Evolutionary conservation across 64 coral and sea anemone genomes (phyloP), one percentile per base, ranked within the genome.

Genomic region (Actinia equina): DNA sequence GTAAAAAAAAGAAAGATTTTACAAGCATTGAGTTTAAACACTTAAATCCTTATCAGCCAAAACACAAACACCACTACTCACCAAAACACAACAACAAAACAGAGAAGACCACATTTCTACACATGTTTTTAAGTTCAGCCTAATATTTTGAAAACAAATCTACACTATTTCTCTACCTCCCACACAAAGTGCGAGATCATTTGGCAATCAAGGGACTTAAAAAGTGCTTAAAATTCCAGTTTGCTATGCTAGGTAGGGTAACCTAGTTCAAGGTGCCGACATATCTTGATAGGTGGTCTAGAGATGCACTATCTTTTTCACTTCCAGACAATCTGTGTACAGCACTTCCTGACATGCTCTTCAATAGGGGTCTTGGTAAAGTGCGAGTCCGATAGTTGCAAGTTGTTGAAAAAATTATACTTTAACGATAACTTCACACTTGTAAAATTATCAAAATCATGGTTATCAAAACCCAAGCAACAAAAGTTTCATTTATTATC

Each of bases 81-180:
- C 19, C 63, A 67, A 67, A 67, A 67, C 63, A 67, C 4, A 25
- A 20, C 19, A 69, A 25, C 63, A 23, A 69, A 69, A 69, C 20
- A 69, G 30, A 37, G 30, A 37, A 37, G 30, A 69, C 63, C 63
- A 69, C n/a, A 69, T 25, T 10, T 69, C n/a, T 20, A 69, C 63
- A 69, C 10, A 23, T 69, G 63, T 69, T 69, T 69, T 69, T 23
- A 10, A 69, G 63, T 69, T 22, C 10, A 11, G 5, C 63, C 63
- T 6, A 60, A 7, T 69, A 69, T 69, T 69, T 69, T 69, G 63
- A 69, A 69, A 69, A 69, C 63, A 69, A 69, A 69, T 69, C 63
- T 69, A 3, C 5, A 69, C 2, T 69, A 69, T 69, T 22, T 69
- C 63, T 69, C 5, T 23, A 69, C 19, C 63, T 23, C n/a, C 63